Conservation (phyloP, 2,113 vertebrate genomes). For the Aegithalos caudatus region DNA sequence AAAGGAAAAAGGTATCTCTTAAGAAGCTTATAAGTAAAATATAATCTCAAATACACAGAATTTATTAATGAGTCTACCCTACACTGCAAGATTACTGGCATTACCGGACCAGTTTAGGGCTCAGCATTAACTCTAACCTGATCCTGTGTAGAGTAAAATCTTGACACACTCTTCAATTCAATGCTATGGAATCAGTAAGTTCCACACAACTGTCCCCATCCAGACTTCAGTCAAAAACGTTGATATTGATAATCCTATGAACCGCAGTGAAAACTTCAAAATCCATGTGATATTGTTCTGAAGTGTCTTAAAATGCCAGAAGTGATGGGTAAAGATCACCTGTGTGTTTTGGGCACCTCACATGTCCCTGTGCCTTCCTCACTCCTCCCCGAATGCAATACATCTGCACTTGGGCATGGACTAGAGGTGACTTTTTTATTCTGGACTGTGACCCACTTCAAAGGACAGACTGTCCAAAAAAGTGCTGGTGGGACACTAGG, state of each 20-base stretch:
- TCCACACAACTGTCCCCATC: neutral
- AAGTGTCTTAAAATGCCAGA: neutral
- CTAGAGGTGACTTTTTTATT: neutral
- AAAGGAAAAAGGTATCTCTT: neutral
- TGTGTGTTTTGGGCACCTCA: neutral
- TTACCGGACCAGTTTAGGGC: neutral
- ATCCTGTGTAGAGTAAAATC: neutral
- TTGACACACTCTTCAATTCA: neutral
- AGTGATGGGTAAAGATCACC: neutral
- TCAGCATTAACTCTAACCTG: neutral
- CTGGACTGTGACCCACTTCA: neutral
- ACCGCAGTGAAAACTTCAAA: neutral
- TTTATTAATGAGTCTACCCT: neutral
- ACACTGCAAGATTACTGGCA: neutral
- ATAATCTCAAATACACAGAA: neutral
- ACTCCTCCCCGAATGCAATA: neutral
- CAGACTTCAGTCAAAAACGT: neutral
- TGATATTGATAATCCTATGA: neutral
- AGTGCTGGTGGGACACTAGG: neutral
- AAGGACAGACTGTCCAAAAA: neutral
- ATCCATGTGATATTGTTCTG: neutral
- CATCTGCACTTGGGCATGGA: accelerated
- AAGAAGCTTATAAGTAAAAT: neutral
- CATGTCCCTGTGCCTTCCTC: accelerated
- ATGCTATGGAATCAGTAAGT: neutral